Evolutionary conservation across 1,140 invertebrate species (phyloP).

Genomic region (Brachionus plicatilis): DNA sequence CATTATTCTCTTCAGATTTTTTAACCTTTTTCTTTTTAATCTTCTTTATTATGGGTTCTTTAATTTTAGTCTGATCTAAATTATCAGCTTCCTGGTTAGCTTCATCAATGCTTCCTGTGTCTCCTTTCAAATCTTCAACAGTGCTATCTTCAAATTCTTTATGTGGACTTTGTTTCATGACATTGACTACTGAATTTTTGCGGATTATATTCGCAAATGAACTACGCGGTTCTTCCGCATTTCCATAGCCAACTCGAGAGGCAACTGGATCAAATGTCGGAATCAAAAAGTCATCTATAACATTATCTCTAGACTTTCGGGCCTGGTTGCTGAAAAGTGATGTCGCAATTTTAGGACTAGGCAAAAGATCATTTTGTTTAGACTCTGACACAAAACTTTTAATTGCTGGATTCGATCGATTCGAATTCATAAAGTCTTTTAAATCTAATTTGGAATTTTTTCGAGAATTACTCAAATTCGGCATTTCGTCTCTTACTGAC

Average conservation of each 20-base stretch:
- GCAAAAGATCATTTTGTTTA: background rate
- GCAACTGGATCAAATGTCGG: background rate
- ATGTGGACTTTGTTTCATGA: background rate
- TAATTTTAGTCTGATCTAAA: background rate
- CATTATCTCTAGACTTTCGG: background rate
- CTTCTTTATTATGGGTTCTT: background rate
- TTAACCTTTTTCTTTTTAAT: conserved; percentile 18
- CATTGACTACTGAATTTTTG: background rate
- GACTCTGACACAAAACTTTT: background rate
- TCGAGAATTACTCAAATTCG: background rate
- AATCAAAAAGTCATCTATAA: background rate
- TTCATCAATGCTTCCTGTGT: background rate
- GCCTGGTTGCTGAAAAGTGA: background rate
- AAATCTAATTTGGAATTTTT: background rate
- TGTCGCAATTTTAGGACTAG: background rate
- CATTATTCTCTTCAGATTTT: background rate
- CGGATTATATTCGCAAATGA: background rate
- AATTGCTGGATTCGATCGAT: background rate
- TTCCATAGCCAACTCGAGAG: background rate
- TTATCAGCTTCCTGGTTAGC: background rate
- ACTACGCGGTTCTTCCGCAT: background rate
- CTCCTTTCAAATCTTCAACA: background rate
- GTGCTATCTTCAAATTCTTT: background rate
- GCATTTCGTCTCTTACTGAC: background rate
- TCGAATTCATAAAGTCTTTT: background rate